These are phyloP conservation scores for Sebastes goodei DNA, from an alignment of 2,797 vertebrate genomes.

Conservation along the genomic window DNA sequence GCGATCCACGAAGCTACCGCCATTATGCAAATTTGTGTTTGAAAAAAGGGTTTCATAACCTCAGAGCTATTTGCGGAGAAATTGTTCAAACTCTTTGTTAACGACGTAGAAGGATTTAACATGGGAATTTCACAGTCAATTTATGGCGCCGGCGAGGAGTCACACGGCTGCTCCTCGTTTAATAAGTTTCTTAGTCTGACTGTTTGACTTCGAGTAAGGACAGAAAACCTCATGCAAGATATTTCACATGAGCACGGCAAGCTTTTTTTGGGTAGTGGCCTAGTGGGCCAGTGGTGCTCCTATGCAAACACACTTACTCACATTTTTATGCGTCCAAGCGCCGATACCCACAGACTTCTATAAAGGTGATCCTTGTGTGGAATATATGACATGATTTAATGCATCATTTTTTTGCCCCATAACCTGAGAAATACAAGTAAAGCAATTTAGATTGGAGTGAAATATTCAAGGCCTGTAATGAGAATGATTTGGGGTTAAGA, in stretches of 20 bases:
- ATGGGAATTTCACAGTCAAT: constrained; percentile 83
- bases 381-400: constrained; percentile 57
- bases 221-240: constrained; percentile 39
- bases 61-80: constrained; percentile 79
- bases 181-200: constrained; percentile 58
- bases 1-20: constrained; percentile 58
- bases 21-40: constrained; percentile 79
- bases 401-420: constrained; percentile 38
- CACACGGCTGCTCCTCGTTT: constrained; percentile 68
- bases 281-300: constrained; percentile 14
- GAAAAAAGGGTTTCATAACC: constrained; percentile 82
- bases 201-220: constrained; percentile 50
- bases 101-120: constrained; percentile 74
- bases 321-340: constrained; percentile 41
- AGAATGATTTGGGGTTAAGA: constrained; percentile 79
- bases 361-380: constrained; percentile 56
- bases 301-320: constrained; percentile 45
- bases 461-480: constrained; percentile 78
- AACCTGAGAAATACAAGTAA: constrained; percentile 70
- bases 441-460: constrained; percentile 75
- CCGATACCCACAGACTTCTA: constrained; percentile 30
- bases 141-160: constrained; percentile 81
- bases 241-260: constrained; percentile 38
- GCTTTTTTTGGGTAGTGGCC: constrained; percentile 21
- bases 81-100: constrained; percentile 81